Conservation (phyloP, 2,113 vertebrate species). For the Sarotherodon lohbergeri region DNA sequence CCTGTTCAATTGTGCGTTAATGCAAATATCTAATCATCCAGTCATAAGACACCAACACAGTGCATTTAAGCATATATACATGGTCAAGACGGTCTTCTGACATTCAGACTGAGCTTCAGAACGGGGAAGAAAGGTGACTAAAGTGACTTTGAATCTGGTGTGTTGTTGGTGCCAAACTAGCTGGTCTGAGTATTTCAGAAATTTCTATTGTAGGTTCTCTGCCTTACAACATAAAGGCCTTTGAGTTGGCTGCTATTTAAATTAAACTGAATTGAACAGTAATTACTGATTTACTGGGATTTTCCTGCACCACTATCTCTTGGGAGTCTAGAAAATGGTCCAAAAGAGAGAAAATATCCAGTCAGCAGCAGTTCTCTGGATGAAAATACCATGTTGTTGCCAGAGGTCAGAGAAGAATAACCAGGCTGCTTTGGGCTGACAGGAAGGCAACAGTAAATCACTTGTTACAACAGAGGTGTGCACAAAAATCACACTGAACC, state of each 20-base stretch:
- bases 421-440: neutral
- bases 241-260: neutral
- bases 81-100: neutral
- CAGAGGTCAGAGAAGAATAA: neutral
- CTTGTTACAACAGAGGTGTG: neutral
- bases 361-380: neutral
- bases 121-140: neutral
- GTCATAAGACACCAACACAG: neutral
- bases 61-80: neutral
- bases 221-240: neutral
- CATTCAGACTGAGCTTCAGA: neutral
- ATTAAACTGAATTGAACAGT: neutral
- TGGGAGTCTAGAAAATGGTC: neutral
- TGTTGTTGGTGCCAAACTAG: neutral
- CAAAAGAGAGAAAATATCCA: neutral
- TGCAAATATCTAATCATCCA: neutral
- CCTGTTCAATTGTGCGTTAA: neutral
- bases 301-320: neutral
- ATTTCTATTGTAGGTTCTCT: neutral
- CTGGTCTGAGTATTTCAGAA: neutral
- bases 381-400: neutral
- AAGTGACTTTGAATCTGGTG: neutral
- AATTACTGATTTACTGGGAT: neutral
- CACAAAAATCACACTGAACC: neutral
- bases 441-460: neutral